These are phyloP conservation scores for Calephelis virginiensis DNA, from an alignment of 1,140 invertebrate species.

Conservation along the genomic window DNA sequence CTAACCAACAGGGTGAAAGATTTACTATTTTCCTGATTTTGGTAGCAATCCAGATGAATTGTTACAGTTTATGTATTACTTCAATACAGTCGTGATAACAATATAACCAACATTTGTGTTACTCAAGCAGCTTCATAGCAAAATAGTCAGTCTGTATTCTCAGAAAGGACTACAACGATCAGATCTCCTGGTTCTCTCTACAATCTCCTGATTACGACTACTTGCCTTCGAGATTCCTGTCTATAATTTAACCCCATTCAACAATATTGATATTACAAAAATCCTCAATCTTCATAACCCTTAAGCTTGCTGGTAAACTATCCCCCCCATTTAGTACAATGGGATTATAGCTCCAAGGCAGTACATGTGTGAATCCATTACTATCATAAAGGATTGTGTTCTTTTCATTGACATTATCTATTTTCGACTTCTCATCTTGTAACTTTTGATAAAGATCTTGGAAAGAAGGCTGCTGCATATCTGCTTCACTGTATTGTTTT, in stretches of 20 bases:
- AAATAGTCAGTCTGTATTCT: too few relatives aligned
- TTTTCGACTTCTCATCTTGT: conserved; percentile 49
- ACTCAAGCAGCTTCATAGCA: too few relatives aligned
- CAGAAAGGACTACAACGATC: too few relatives aligned
- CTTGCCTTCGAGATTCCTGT: neutral
- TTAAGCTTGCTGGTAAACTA: conserved; percentile 80
- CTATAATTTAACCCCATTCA: conserved; percentile 76
- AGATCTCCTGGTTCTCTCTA: too few relatives aligned
- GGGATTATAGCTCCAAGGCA: conserved; percentile 78
- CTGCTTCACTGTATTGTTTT: conserved; percentile 42
- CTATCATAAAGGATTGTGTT: conserved; percentile 53
- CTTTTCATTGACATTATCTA: conserved; percentile 31
- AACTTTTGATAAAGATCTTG: conserved; percentile 72
- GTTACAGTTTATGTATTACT: too few relatives aligned
- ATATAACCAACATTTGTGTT: too few relatives aligned
- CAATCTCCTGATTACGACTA: too few relatives aligned
- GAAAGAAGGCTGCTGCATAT: conserved; percentile 55
- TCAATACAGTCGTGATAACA: too few relatives aligned
- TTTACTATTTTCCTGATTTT: too few relatives aligned
- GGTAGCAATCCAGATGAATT: too few relatives aligned
- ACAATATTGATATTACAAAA: conserved; percentile 72
- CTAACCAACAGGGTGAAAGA: too few relatives aligned
- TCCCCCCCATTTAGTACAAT: conserved; percentile 68
- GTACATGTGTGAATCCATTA: conserved; percentile 59
- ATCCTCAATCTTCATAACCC: conserved; percentile 76